These are phyloP conservation scores for Varecia variegata DNA, from an alignment of 2,797 vertebrate genomes.

Conservation along the genomic window DNA sequence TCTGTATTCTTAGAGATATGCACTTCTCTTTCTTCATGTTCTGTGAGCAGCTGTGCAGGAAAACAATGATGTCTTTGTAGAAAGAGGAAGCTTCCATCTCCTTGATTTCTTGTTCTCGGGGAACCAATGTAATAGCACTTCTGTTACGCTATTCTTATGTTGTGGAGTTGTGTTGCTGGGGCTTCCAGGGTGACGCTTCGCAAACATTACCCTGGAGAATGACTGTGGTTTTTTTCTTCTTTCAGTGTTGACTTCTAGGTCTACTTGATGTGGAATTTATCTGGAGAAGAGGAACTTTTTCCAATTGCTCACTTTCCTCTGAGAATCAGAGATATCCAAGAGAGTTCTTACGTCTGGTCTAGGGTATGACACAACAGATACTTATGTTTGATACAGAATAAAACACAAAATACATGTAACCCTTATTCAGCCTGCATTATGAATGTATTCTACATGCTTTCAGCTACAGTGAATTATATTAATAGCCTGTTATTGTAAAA, in stretches of 20 bases:
- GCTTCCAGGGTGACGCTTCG: not conserved
- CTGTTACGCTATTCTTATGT: not conserved
- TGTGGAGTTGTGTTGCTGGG: not conserved
- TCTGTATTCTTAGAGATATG: not conserved
- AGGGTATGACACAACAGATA: constrained; percentile 80
- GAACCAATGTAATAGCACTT: not conserved
- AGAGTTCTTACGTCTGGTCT: constrained; percentile 61
- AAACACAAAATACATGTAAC: constrained; percentile 81
- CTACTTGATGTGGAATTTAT: constrained; percentile 69
- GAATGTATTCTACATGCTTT: constrained; percentile 78
- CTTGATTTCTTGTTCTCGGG: not conserved
- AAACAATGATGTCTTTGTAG: not conserved
- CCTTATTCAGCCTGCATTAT: constrained; percentile 77
- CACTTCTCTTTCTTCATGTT: not conserved
- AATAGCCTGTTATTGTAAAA: constrained; percentile 84
- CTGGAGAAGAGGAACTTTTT: constrained; percentile 67
- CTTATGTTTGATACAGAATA: constrained; percentile 81
- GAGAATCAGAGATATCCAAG: constrained; percentile 68
- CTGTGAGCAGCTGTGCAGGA: not conserved
- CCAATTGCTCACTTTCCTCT: constrained; percentile 73
- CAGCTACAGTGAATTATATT: constrained; percentile 81
- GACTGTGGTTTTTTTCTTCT: constrained; percentile 8
- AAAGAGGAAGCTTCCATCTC: not conserved
- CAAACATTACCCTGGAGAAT: not conserved
- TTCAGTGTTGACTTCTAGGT: constrained; percentile 26